Evolutionary conservation across 2,888 invertebrate species (phyloP), one percentile per base, ranked within the genome.

Genomic region (Thyatira batis): DNA sequence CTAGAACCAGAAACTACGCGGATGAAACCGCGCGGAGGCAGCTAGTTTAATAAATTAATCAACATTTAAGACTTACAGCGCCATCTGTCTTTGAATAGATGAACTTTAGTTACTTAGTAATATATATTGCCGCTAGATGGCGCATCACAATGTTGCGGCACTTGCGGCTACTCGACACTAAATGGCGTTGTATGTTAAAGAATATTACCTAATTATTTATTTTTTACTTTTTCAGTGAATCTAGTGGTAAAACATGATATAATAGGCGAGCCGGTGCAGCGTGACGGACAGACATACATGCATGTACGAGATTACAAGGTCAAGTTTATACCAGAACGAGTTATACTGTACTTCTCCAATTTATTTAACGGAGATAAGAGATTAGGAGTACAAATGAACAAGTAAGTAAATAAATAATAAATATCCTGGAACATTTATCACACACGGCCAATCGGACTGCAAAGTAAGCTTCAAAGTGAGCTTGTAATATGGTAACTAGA

Each of bases 311-410:
- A 94, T 44, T 96, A 95, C 76, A 86, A 84, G 0, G 93, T 95
- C 1, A 93, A 93, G 51, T 93, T 96, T 69, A 78, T 90, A 1
- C 95, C 96, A 0, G 89, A 93, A 65, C 87, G 85, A 25, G 94
- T 95, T 0, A 74, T 85, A 1, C 87, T 94, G 63, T 73, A 94
- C 54, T 96, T 96, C 72, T 93, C 94, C 28, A 95, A 96, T 73
- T 91, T 96, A 0, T 96, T 94, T 79, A 92, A 93, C 51, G 94
- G 94, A 0, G 94, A 95, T 75, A 90, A 91, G 63, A 65, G 87
- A 0, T 84, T 95, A 0, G 94, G 95, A 23, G 93, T 94, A 20
- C 93, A 93, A 58, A 94, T 95, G 94, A 95, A 95, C 70, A 73
- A 81, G 92, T 92, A 53, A 85, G 87, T 78, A 20, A n/a, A n/a